Base-by-base conservation (phyloP, 1,140 invertebrate genomes). In the Eciton burchellii region DNA sequence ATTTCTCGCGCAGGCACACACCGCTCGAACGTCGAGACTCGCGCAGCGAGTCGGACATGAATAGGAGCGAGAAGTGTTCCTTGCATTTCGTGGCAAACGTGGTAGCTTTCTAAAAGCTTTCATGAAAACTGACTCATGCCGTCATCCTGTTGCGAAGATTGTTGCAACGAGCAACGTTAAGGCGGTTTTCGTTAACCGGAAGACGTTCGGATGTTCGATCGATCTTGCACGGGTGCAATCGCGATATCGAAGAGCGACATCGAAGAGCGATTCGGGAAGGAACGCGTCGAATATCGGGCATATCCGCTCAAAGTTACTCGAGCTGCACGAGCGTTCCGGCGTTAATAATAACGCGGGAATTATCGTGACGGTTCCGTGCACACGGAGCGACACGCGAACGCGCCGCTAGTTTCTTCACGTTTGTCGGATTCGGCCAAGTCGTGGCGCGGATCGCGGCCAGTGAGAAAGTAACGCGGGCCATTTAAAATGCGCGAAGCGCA, bases 1-100 rank as follows among this genome's bases (percentile, higher is more conserved):
- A 77, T 77, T 77, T 68, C 74, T 77, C 47, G 49, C 43, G 12
- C 14, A 63, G n/a, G 35, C 74, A 66, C 26, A 9, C 9, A 52
- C 19, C 8, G 57, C 49, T n/a, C 35, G 59, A 74, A 43, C 26
- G 54, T 54, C 41, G 29, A 19, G 47, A 68, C 45, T 35, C 26
- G 16, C 24, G 26, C 9, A 16, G n/a, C 21, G n/a, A n/a, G 45
- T 24, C 35, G 26, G 14, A 16, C 9, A 4, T 24, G 43, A 63
- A 45, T 45, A 49, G n/a, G 26, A 68, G 47, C 9, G 24, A 49
- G n/a, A n/a, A n/a, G 26, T 24, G 49, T 68, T 19, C 49, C 21
- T 68, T n/a, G 19, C 45, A 29, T 14, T 68, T 52, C 24, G 24
- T 2, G 9, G 5, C 14, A 68, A 14, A 21, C 54, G 43, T 35